A percentile compares a stretch with the other conserved stretches of the same genome.
Conservation (phyloP, 92 coral and sea anemone genomes). For the Epizoanthus illoricatus region DNA sequence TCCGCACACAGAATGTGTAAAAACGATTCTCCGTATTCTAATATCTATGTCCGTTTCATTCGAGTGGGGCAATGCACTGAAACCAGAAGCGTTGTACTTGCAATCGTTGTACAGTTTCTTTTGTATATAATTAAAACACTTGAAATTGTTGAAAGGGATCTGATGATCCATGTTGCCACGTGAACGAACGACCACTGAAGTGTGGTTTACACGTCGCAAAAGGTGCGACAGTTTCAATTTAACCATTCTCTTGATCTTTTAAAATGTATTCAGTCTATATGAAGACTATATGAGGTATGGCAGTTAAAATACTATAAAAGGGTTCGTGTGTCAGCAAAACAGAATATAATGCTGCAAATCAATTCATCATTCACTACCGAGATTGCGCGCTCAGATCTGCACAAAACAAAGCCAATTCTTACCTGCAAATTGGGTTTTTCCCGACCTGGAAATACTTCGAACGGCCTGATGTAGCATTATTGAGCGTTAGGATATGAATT, state of each 20-base stretch:
- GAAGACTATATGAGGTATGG: not conserved
- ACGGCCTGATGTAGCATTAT: conserved; percentile 16
- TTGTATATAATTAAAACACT: too few species aligned
- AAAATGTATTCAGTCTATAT: too few species aligned
- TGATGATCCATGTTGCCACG: not conserved
- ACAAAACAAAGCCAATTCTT: not conserved
- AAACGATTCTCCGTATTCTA: too few species aligned
- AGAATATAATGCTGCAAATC: not conserved
- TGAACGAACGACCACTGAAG: not conserved
- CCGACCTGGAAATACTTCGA: conserved; percentile 5
- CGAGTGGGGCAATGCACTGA: too few species aligned
- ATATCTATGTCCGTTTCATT: too few species aligned
- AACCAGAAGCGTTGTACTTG: too few species aligned
- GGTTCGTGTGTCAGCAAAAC: not conserved
- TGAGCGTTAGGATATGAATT: not conserved
- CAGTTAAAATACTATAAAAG: not conserved
- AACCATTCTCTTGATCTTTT: too few species aligned
- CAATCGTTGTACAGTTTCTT: too few species aligned
- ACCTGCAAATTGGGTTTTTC: conserved; percentile 13
- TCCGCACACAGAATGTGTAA: too few species aligned
- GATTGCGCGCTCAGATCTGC: not conserved
- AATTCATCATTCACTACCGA: not conserved
- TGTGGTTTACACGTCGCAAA: not conserved
- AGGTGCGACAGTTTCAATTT: not conserved
- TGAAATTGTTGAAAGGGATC: too few species aligned